These are phyloP conservation scores for Heliocidaris erythrogramma DNA, from an alignment of 35 echinoderm and acorn worm genomes.

Conservation along the genomic window DNA sequence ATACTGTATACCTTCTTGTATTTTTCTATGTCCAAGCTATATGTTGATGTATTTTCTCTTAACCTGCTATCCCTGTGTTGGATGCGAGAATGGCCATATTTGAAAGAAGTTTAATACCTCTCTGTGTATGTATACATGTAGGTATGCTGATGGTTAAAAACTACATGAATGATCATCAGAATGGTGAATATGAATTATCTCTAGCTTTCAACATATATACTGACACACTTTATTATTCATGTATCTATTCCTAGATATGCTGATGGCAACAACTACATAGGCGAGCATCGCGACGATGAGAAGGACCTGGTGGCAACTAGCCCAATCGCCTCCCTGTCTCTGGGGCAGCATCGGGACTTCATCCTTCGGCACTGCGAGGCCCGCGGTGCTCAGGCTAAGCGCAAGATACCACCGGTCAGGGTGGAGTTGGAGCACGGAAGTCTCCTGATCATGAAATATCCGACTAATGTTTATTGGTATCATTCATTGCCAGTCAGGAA, in stretches of 20 bases:
- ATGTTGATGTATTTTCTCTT: too few relatives aligned
- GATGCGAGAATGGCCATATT: too few relatives aligned
- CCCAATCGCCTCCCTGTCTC: slow-evolving; percentile 85
- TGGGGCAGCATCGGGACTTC: slow-evolving; percentile 81
- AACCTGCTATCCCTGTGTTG: too few relatives aligned
- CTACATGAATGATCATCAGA: slow-evolving; percentile 87
- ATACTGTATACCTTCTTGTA: too few relatives aligned
- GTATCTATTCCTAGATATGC: slow-evolving; percentile 64
- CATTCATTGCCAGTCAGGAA: slow-evolving; percentile 80
- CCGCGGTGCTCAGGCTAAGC: slow-evolving; percentile 65
- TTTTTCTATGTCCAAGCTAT: too few relatives aligned
- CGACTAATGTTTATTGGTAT: slow-evolving; percentile 91
- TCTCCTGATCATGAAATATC: slow-evolving; percentile 91
- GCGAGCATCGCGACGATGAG: slow-evolving; percentile 95
- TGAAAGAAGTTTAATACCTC: too few relatives aligned
- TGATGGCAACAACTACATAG: slow-evolving; percentile 89
- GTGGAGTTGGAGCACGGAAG: slow-evolving; percentile 81
- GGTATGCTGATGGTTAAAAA: slow-evolving; percentile 87
- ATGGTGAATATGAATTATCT: slow-evolving; percentile 93
- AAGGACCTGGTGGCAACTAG: slow-evolving; percentile 70
- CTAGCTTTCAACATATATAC: neutral
- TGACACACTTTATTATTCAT: neutral
- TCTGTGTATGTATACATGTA: slow-evolving; percentile 23
- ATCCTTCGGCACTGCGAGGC: slow-evolving; percentile 69
- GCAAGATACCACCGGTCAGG: slow-evolving; percentile 71